Percentiles rank a stretch among this genome's conserved stretches.
These are phyloP conservation scores for Caprella mutica DNA, from an alignment of 2,888 invertebrate genomes.

Conservation along the genomic window DNA sequence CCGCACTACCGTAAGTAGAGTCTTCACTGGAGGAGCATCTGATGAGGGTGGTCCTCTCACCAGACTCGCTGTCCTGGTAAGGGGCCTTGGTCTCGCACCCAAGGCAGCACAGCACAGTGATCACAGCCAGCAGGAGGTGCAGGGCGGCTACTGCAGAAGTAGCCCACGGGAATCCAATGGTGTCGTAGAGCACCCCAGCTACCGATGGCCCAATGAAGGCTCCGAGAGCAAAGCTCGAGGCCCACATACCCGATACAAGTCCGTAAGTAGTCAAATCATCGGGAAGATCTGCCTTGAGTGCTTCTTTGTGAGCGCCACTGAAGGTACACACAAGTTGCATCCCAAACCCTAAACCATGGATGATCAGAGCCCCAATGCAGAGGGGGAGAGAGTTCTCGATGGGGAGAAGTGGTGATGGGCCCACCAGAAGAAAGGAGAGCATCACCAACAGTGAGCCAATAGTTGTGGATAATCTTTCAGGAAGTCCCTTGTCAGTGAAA, in stretches of 20 bases:
- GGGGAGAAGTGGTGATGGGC: constrained; percentile 66
- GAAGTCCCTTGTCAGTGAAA: constrained; percentile 58
- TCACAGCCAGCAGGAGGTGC: constrained; percentile 50
- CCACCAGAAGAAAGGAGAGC: constrained; percentile 59
- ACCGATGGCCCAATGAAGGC: constrained; percentile 71
- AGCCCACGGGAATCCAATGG: constrained; percentile 57
- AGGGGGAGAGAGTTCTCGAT: constrained; percentile 18
- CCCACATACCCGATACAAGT: constrained; percentile 78
- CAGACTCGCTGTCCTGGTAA: not conserved
- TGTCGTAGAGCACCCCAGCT: constrained; percentile 60
- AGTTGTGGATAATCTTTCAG: constrained; percentile 57
- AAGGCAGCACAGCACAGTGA: constrained; percentile 3
- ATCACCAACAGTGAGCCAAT: constrained; percentile 56
- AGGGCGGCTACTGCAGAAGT: constrained; percentile 58
- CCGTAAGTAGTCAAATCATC: constrained; percentile 81
- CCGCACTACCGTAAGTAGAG: constrained; percentile 9
- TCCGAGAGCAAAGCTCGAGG: constrained; percentile 76
- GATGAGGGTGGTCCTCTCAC: constrained; percentile 17
- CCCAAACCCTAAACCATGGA: constrained; percentile 72
- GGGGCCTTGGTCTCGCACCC: not conserved
- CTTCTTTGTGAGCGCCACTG: constrained; percentile 65
- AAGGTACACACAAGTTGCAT: constrained; percentile 76
- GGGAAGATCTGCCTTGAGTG: constrained; percentile 64
- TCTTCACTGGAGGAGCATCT: not conserved
- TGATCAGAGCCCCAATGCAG: constrained; percentile 41